Conservation (phyloP, 2,888 invertebrate genomes). For the Trichopria drosophilae region DNA sequence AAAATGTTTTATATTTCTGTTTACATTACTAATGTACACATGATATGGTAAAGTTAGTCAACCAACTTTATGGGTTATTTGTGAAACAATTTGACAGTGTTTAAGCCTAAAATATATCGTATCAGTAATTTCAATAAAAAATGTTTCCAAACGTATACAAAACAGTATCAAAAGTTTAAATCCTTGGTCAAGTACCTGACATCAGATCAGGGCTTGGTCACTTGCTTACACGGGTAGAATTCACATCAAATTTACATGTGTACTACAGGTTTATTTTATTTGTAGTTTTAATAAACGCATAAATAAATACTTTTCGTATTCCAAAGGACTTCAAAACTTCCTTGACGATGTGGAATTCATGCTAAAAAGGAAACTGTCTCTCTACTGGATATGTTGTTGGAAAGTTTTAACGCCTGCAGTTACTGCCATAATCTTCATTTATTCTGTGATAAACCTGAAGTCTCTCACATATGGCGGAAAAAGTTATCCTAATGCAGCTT, state of each 20-base stretch:
- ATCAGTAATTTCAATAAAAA: too few relatives aligned
- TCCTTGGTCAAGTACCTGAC: not conserved
- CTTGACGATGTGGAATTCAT: conserved; percentile 78
- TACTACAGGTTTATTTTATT: not conserved
- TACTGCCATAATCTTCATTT: conserved; percentile 70
- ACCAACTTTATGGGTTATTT: too few relatives aligned
- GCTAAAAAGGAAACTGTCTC: conserved; percentile 68
- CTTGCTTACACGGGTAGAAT: not conserved
- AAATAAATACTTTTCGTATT: conserved; percentile 6
- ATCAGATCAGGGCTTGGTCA: not conserved
- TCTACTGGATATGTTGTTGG: conserved; percentile 82
- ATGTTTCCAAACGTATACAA: too few relatives aligned
- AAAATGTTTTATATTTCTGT: too few relatives aligned
- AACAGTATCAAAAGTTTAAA: not conserved
- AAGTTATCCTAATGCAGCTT: conserved; percentile 64
- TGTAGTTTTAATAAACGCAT: not conserved
- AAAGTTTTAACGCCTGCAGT: conserved; percentile 72
- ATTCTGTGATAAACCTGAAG: conserved; percentile 67
- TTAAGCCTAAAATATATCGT: too few relatives aligned
- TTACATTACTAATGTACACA: too few relatives aligned
- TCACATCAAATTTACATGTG: not conserved
- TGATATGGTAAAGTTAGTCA: too few relatives aligned
- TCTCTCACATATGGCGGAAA: conserved; percentile 64
- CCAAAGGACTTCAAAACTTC: conserved; percentile 61
- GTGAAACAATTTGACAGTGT: too few relatives aligned